phyloP scores from a whole-genome alignment of 1,140 invertebrate species.

The Solen grandis region DNA sequence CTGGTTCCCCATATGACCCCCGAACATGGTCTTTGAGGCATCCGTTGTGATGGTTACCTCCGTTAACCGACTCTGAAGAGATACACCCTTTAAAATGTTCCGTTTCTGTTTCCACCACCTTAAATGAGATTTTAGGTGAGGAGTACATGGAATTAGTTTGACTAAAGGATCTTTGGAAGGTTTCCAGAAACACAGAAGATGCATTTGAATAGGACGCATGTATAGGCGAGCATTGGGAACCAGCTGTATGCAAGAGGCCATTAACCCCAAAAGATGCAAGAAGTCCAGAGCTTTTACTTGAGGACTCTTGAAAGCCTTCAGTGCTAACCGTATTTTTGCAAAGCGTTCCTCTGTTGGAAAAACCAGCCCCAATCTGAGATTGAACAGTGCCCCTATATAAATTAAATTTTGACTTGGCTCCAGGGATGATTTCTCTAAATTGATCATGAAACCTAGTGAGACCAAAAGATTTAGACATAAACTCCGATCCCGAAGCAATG shows the following conservation, averaged over 20 bases:
- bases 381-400: constrained; percentile 28
- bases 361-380: not conserved
- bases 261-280: not conserved
- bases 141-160: too few species aligned
- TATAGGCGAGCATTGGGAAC: too few species aligned
- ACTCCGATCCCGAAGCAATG: constrained; percentile 14
- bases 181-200: constrained; percentile 1
- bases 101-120: not conserved
- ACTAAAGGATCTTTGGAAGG: not conserved
- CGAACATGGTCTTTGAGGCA: constrained; percentile 3
- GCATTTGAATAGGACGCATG: too few species aligned
- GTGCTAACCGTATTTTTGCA: constrained; percentile 4
- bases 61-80: not conserved
- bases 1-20: constrained; percentile 26
- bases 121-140: not conserved
- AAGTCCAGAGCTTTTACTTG: not conserved
- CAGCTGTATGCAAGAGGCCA: not conserved
- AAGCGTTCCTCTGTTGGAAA: constrained; percentile 29
- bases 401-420: constrained; percentile 13
- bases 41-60: constrained; percentile 2
- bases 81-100: not conserved
- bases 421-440: constrained; percentile 19
- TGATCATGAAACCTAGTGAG: constrained; percentile 37
- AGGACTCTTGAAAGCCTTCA: not conserved
- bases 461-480: constrained; percentile 18